phyloP scores from a whole-genome alignment of 1,140 invertebrate species.

The Drosophila bocqueti region DNA sequence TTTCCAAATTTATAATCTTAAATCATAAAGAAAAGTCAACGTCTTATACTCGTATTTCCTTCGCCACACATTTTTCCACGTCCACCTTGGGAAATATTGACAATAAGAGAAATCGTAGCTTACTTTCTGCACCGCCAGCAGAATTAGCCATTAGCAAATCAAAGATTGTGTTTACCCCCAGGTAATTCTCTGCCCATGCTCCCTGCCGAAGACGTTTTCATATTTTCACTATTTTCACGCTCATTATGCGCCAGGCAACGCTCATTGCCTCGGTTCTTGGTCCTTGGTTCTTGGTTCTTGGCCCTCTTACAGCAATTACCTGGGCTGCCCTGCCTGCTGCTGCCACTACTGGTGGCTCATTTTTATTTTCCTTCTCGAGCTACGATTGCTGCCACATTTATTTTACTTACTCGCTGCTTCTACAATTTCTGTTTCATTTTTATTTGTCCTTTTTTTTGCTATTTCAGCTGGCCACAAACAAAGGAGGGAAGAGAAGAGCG shows the following conservation, averaged over 20 bases:
- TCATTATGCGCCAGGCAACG: slow-evolving; percentile 71
- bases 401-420: slow-evolving; percentile 65
- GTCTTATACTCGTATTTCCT: background rate
- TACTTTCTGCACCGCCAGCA: slow-evolving; percentile 25
- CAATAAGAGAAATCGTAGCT: slow-evolving; percentile 22
- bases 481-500: slow-evolving; percentile 54
- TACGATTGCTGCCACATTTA: slow-evolving; percentile 59
- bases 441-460: slow-evolving; percentile 21
- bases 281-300: slow-evolving; percentile 25
- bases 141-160: slow-evolving; percentile 58
- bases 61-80: background rate
- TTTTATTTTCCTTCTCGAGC: slow-evolving; percentile 51
- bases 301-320: slow-evolving; percentile 75
- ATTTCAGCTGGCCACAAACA: slow-evolving; percentile 68
- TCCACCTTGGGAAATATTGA: slow-evolving; percentile 12
- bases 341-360: slow-evolving; percentile 48
- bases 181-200: slow-evolving; percentile 27
- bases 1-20: background rate
- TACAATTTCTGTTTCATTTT: slow-evolving; percentile 32
- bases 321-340: slow-evolving; percentile 40
- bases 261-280: slow-evolving; percentile 37
- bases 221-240: slow-evolving; percentile 80
- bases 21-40: background rate
- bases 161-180: slow-evolving; percentile 43
- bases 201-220: slow-evolving; percentile 55